Evolutionary conservation across 2,113 vertebrate genomes (phyloP).

Genomic region (Pseudorhombus dupliciocellatus): DNA sequence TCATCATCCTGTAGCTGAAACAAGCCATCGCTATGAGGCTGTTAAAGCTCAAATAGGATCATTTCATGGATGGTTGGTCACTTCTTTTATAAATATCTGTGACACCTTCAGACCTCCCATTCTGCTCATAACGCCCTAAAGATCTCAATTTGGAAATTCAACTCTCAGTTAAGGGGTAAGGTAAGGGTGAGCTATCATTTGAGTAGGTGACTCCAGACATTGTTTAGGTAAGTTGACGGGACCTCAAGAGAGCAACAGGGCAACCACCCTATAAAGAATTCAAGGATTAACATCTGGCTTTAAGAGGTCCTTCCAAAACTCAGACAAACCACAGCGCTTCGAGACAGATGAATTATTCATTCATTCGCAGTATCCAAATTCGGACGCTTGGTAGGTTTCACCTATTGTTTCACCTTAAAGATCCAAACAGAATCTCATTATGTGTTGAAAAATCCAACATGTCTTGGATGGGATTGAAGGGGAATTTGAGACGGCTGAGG

Average conservation of each 20-base stretch:
- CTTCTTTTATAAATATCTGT: background rate
- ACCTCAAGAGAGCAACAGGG: background rate
- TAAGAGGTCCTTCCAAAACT: background rate
- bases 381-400: background rate
- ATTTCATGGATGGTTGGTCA: background rate
- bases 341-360: background rate
- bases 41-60: background rate
- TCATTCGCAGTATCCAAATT: background rate
- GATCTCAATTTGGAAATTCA: constrained; percentile 7
- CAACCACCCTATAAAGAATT: background rate
- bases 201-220: constrained; percentile 1
- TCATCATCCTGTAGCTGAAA: background rate
- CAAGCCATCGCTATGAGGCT: no score
- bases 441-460: background rate
- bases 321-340: background rate
- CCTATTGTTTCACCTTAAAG: background rate
- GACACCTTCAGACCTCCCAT: background rate
- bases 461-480: background rate
- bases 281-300: background rate
- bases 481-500: background rate
- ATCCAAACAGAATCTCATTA: background rate
- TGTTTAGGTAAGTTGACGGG: background rate
- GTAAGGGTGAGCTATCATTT: background rate
- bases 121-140: background rate
- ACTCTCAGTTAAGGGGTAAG: background rate